Percentiles rank a stretch among this genome's conserved stretches.
These are phyloP conservation scores for Drosophila santomea DNA, from an alignment of 1,140 invertebrate species.

Conservation along the genomic window DNA sequence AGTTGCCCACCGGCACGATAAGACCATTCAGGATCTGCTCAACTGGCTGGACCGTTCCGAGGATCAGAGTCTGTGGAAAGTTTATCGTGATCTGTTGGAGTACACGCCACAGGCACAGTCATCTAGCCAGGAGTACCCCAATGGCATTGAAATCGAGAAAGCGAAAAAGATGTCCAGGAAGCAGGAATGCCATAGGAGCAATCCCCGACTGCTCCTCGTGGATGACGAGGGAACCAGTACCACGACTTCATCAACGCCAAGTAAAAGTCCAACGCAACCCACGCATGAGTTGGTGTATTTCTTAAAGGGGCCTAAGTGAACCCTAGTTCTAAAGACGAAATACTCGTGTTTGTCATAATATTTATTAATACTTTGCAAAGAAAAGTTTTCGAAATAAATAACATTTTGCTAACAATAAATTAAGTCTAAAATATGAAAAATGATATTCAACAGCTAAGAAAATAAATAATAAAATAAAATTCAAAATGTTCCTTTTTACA, in stretches of 20 bases:
- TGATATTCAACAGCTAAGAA: background rate
- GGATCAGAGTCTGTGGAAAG: slow-evolving; percentile 56
- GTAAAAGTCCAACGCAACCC: slow-evolving; percentile 4
- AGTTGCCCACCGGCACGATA: slow-evolving; percentile 60
- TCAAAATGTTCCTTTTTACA: too few species aligned
- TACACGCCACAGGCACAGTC: slow-evolving; percentile 19
- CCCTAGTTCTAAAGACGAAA: background rate
- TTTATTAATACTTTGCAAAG: too few species aligned
- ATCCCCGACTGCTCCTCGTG: slow-evolving; percentile 28
- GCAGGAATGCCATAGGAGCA: background rate
- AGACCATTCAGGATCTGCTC: slow-evolving; percentile 58
- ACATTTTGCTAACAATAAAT: too few species aligned
- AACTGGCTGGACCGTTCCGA: slow-evolving; percentile 59
- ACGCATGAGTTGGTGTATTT: slow-evolving; percentile 59
- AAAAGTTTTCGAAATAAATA: background rate
- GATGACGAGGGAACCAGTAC: slow-evolving; percentile 14
- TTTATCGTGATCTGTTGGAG: slow-evolving; percentile 50
- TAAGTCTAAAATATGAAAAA: background rate
- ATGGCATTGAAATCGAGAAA: slow-evolving; percentile 28
- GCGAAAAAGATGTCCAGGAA: background rate
- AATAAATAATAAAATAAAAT: background rate
- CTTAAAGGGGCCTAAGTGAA: slow-evolving; percentile 55
- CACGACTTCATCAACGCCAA: background rate
- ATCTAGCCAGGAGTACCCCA: background rate
- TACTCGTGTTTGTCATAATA: too few species aligned